Evolutionary conservation across 1,140 invertebrate species (phyloP).

Genomic region (Laodelphax striatellus): DNA sequence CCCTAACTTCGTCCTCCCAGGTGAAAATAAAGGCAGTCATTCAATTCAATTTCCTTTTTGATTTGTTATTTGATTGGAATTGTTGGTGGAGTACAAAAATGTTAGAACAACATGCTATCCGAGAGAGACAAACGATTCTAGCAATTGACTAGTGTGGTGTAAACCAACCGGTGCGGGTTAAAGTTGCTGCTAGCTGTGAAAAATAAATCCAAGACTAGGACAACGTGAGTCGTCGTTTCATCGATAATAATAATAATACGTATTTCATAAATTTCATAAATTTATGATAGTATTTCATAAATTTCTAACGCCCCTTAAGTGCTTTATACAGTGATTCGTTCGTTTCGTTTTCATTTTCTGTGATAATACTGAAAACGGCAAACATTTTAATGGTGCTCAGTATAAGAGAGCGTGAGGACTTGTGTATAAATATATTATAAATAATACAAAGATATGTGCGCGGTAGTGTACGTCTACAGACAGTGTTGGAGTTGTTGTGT

Average conservation of each 20-base stretch:
- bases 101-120: neutral
- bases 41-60: neutral
- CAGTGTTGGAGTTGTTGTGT: neutral
- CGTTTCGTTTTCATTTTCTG: conserved; percentile 25
- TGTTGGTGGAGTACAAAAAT: neutral
- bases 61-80: too few relatives aligned
- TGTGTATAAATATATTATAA: neutral
- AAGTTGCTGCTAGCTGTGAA: conserved; percentile 1
- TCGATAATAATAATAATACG: too few relatives aligned
- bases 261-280: conserved; percentile 17
- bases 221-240: neutral
- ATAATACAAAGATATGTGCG: neutral
- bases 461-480: neutral
- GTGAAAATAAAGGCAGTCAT: too few relatives aligned
- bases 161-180: neutral
- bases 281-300: conserved; percentile 7
- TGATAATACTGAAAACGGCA: conserved; percentile 23
- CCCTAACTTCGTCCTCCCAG: too few relatives aligned
- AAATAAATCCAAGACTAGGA: neutral
- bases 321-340: conserved; percentile 27
- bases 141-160: neutral
- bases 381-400: conserved; percentile 26
- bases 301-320: conserved; percentile 27
- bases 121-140: neutral
- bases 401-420: conserved; percentile 12